Evolutionary conservation across 2,888 invertebrate genomes (phyloP).

Genomic region (Argyresthia goedartella): DNA sequence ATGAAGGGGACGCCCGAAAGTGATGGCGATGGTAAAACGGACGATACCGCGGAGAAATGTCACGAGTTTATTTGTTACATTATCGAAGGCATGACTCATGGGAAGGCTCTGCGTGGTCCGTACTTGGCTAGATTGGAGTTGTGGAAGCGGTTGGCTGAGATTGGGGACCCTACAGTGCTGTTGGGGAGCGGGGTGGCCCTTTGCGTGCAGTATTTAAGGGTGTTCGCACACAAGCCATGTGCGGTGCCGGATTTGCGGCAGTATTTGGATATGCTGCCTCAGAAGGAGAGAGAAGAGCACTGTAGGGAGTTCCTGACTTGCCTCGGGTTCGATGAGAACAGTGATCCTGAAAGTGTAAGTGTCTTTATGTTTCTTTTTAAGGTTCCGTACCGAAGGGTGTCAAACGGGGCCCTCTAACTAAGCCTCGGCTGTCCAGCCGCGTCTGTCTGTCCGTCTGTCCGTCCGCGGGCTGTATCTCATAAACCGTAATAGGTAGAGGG

Average conservation of each 20-base stretch:
- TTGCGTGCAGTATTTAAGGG: slow-evolving; percentile 82
- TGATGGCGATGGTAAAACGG: slow-evolving; percentile 21
- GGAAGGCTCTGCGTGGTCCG: slow-evolving; percentile 79
- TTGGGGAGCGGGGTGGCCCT: slow-evolving; percentile 77
- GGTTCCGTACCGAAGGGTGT: no score
- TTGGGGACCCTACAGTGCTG: slow-evolving; percentile 62
- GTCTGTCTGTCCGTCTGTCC: no score
- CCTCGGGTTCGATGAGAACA: slow-evolving; percentile 74
- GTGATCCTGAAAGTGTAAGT: slow-evolving; percentile 74
- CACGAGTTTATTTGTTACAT: slow-evolving; percentile 59
- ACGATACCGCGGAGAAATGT: slow-evolving; percentile 56
- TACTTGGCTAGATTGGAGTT: slow-evolving; percentile 87
- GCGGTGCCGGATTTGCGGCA: slow-evolving; percentile 86
- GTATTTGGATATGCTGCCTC: slow-evolving; percentile 79
- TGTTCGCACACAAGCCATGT: slow-evolving; percentile 90
- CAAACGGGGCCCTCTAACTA: no score
- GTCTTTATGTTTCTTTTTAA: neutral
- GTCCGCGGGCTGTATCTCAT: no score
- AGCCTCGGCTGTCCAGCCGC: no score
- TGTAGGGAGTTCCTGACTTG: slow-evolving; percentile 73
- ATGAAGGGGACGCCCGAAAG: slow-evolving; percentile 40
- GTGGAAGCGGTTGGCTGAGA: slow-evolving; percentile 71
- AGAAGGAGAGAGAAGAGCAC: slow-evolving; percentile 71
- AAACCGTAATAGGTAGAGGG: no score
- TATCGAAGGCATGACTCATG: slow-evolving; percentile 56